Percentiles rank a stretch among this genome's conserved stretches.
Evolutionary conservation across 2,888 invertebrate species (phyloP).

Genomic region (Neria commutata): DNA sequence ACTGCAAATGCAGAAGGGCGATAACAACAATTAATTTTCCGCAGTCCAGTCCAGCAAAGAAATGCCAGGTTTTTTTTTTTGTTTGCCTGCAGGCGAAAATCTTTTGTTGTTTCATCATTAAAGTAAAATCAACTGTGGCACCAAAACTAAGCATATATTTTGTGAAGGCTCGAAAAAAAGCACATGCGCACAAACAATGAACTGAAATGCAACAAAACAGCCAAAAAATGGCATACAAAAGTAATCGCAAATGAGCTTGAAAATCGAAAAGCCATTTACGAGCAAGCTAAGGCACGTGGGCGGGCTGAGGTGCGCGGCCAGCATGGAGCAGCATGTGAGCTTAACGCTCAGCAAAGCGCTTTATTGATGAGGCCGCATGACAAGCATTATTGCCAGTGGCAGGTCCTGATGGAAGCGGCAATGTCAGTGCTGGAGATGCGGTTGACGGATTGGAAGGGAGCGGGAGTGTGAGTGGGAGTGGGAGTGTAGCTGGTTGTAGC

Average conservation of each 20-base stretch:
- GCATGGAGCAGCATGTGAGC: not conserved
- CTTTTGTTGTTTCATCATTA: too few species aligned
- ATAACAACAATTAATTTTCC: not conserved
- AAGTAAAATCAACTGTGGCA: not conserved
- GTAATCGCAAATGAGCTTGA: conserved; percentile 3
- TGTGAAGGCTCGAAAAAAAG: too few species aligned
- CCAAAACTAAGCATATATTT: not conserved
- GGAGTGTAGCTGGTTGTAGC: too few species aligned
- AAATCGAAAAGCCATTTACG: conserved; percentile 3
- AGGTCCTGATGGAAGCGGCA: not conserved
- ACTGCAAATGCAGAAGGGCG: not conserved
- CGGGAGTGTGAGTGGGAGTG: too few species aligned
- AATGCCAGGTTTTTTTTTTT: too few species aligned
- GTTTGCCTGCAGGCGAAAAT: too few species aligned
- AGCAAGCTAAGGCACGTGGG: not conserved
- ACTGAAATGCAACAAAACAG: not conserved
- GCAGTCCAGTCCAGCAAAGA: not conserved
- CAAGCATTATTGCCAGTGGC: not conserved
- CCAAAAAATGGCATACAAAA: too few species aligned
- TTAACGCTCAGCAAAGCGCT: not conserved
- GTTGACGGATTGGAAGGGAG: too few species aligned
- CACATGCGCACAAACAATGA: not conserved
- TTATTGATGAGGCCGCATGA: not conserved
- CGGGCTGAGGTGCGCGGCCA: not conserved
- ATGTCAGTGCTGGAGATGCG: too few species aligned